Conservation (phyloP, 2,888 invertebrate species). For the Ochropacha duplaris region DNA sequence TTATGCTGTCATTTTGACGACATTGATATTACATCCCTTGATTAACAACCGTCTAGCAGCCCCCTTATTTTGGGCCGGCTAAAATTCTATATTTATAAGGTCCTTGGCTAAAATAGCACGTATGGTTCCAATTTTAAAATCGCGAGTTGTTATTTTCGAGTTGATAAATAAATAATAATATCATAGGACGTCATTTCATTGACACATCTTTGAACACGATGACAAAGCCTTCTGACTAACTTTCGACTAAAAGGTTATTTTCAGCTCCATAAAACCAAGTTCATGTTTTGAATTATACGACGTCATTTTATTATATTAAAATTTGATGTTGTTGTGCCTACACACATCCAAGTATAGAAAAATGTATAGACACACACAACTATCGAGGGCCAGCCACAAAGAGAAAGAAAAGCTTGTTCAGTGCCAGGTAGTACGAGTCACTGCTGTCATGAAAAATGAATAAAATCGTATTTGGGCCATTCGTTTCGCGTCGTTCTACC, state of each 20-base stretch:
- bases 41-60: no score
- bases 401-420: constrained; percentile 70
- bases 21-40: no score
- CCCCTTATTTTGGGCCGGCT: no score
- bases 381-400: constrained; percentile 32
- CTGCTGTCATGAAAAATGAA: constrained; percentile 79
- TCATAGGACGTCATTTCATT: no score
- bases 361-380: background rate
- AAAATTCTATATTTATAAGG: no score
- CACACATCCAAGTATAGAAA: background rate
- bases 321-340: constrained; percentile 5
- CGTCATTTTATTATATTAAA: no score
- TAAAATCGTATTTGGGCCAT: constrained; percentile 75
- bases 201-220: no score
- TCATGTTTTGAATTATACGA: background rate
- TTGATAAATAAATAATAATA: no score
- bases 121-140: no score
- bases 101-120: no score
- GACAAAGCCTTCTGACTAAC: background rate
- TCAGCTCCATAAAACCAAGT: constrained; percentile 6
- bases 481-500: constrained; percentile 45
- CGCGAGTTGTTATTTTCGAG: no score
- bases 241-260: constrained; percentile 9
- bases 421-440: constrained; percentile 76
- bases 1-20: background rate